Base-by-base conservation (phyloP, 2,888 invertebrate genomes). In the Calliphora vomitoria region DNA sequence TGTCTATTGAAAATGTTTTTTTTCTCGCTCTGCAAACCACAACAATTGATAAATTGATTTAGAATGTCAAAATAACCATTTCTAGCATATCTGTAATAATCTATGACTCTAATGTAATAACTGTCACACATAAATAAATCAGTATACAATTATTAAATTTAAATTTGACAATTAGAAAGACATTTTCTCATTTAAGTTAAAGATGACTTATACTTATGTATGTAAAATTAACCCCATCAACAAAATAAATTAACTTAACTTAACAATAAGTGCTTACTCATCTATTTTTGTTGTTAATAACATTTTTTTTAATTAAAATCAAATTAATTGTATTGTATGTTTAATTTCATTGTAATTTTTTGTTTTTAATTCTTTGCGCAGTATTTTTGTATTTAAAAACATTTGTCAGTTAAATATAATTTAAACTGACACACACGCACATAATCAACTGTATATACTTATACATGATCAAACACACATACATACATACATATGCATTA, bases 371-470 rank as follows among this genome's bases (percentile, higher is more conserved):
- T 31, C 15, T 31, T 66, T 18, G 8, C 41, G 31, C 38, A 41
- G 38, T 41, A 44, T 38, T 10, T 64, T 64, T 78, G 66, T 4
- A 69, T 50, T 80, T 71, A 38, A 80, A 80, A 80, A 80, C 80
- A 80, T 80, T 80, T 80, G 62, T 62, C 80, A 80, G 69, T 62
- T 71, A n/a, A n/a, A n/a, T n/a, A 80, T 62, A 71, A 80, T 62
- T 80, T 71, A 69, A 68, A 35, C 13, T 64, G 50, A 50, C 64
- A 53, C 47, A 38, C 10, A 55, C 18, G 53, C 35, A 66, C 11
- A n/a, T n/a, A 53, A 2, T 35, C 4, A 50, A 53, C 31, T 8
- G 47, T n/a, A 25, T 15, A 18, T 13, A 8, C 20, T 25, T 53
- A 18, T 50, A 6, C n/a, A 6, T 50, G n/a, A n/a, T 1, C 8